Base-by-base conservation (phyloP, 2,113 vertebrate genomes). In the Notothenia rossii region DNA sequence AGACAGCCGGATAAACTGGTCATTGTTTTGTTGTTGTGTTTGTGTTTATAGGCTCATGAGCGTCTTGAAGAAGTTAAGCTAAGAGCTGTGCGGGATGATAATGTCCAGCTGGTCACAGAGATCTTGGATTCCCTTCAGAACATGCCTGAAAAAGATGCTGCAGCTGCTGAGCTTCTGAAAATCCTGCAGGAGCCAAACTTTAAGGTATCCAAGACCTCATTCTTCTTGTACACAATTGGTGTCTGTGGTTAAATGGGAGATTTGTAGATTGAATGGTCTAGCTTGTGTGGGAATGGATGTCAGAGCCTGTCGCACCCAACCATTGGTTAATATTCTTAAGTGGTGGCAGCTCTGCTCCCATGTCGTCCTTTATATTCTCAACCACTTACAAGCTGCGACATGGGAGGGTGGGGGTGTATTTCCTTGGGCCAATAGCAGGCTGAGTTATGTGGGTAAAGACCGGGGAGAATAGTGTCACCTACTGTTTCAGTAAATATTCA, bases 101-200 rank as follows among this genome's bases (percentile, higher is more conserved):
- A 98, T 79, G 88, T 99, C 91, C 96, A 97, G 88, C 81, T 99
- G 84, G 96, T 99, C 77, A 95, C 96, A 68, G 98, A 99, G 88
- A 98, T 99, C 94, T 94, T 99, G 86, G 96, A 98, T 82, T 97
- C 98, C 61, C 97, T 99, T 88, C 95, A 91, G 79, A 94, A 93
- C 22, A 91, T 98, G 88, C 80, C 93, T 56, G 92, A 91, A 82
- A 94, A 95, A 88, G 96, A 98, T 90, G 93, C 96, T 89, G 95
- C 95, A 29, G 94, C 96, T 48, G 94, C 95, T 22, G 98, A 99
- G 81, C 93, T 99, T 51, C 94, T 95, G 91, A 94, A 92, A 67
- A 99, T 99, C 85, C 96, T 99, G 22, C 96, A 97, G 87, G 97
- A 97, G 70, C 98, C 98, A 64, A 97, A 99, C 89, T 99, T 99